These are phyloP conservation scores for Piezodorus guildinii DNA, from an alignment of 1,140 invertebrate species.

Conservation along the genomic window DNA sequence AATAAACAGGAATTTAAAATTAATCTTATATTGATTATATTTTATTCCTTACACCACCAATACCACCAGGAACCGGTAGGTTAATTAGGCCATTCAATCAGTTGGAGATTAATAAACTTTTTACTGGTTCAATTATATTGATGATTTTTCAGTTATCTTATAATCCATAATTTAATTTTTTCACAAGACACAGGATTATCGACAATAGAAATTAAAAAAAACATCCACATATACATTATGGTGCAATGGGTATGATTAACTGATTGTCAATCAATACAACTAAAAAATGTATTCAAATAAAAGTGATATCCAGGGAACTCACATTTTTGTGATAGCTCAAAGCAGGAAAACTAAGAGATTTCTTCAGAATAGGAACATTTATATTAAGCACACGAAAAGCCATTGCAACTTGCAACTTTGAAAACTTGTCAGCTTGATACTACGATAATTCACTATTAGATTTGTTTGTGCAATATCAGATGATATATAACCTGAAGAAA, in stretches of 20 bases:
- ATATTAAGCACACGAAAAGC: not conserved
- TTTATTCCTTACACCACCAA: too few relatives aligned
- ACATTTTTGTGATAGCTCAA: slow-evolving; percentile 39
- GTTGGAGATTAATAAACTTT: too few relatives aligned
- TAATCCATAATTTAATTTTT: not conserved
- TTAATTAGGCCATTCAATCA: too few relatives aligned
- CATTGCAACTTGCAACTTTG: not conserved
- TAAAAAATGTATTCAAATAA: not conserved
- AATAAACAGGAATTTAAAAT: too few relatives aligned
- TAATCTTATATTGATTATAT: too few relatives aligned
- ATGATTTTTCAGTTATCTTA: too few relatives aligned
- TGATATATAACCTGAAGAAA: too few relatives aligned
- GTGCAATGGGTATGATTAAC: not conserved
- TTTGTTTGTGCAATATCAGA: too few relatives aligned
- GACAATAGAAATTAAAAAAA: not conserved
- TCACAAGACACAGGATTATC: not conserved
- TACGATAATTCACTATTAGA: too few relatives aligned
- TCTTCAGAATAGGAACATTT: not conserved
- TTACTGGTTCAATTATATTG: too few relatives aligned
- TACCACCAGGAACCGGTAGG: too few relatives aligned
- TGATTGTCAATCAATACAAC: not conserved
- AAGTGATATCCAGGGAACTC: slow-evolving; percentile 27
- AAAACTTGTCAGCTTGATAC: too few relatives aligned
- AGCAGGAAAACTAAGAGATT: slow-evolving; percentile 33
- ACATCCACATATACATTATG: slow-evolving; percentile 5